A percentile compares a stretch with the other conserved stretches of the same genome.
phyloP scores from a whole-genome alignment of 2,888 invertebrate species.

The Hemicrepidius hirtus region DNA sequence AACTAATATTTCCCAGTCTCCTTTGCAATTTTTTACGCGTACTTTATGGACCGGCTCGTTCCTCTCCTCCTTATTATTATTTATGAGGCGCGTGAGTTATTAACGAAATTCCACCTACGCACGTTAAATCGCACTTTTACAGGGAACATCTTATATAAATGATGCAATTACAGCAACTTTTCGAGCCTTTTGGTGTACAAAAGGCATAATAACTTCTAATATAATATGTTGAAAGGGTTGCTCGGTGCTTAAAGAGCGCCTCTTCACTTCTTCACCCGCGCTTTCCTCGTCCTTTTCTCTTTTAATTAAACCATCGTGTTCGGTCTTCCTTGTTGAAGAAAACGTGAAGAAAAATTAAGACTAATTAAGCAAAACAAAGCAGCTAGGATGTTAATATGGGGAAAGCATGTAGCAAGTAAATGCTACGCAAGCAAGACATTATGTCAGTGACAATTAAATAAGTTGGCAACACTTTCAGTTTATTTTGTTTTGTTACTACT shows the following conservation, averaged over 20 bases:
- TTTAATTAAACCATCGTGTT: not conserved
- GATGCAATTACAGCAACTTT: slow-evolving; percentile 34
- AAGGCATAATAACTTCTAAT: slow-evolving; percentile 41
- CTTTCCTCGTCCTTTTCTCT: slow-evolving; percentile 9
- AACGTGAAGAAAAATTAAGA: slow-evolving; percentile 32
- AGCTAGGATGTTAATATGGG: slow-evolving; percentile 40
- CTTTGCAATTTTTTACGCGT: slow-evolving; percentile 25
- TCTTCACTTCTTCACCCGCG: not conserved
- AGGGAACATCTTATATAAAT: slow-evolving; percentile 23
- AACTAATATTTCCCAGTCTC: slow-evolving; percentile 30
- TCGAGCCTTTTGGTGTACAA: slow-evolving; percentile 33
- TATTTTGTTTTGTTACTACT: slow-evolving; percentile 32
- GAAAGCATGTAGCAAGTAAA: slow-evolving; percentile 39
- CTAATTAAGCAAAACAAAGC: slow-evolving; percentile 32
- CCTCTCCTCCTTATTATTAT: slow-evolving; percentile 31
- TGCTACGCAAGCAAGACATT: slow-evolving; percentile 40
- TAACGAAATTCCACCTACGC: slow-evolving; percentile 26
- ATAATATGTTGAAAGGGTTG: slow-evolving; percentile 36
- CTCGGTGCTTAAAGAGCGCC: slow-evolving; percentile 13
- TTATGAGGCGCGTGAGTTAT: slow-evolving; percentile 36
- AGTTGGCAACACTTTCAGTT: slow-evolving; percentile 48
- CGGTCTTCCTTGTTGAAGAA: not conserved
- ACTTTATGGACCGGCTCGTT: slow-evolving; percentile 27
- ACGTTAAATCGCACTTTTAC: slow-evolving; percentile 28
- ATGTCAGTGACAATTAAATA: slow-evolving; percentile 50